These are phyloP conservation scores for Nephrotoma appendiculata DNA, from an alignment of 2,888 invertebrate species.

Conservation along the genomic window DNA sequence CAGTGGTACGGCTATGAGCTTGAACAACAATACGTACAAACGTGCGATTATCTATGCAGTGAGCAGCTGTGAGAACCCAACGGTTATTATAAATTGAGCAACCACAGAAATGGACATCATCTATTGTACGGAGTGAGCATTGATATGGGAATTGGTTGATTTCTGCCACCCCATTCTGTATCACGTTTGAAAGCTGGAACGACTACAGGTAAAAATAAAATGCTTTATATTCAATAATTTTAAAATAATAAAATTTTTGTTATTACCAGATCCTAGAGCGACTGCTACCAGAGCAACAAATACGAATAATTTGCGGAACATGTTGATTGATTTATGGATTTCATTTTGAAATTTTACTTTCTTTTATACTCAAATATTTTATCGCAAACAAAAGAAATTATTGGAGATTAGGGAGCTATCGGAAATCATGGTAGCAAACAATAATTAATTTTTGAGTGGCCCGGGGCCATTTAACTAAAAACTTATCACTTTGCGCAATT, in stretches of 20 bases:
- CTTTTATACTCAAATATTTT: too few species aligned
- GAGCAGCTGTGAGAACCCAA: conserved; percentile 19
- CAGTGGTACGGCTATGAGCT: neutral
- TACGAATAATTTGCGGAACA: neutral
- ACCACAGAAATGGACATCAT: conserved; percentile 17
- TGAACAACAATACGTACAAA: conserved; percentile 5
- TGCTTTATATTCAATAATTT: too few species aligned
- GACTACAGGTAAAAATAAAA: too few species aligned
- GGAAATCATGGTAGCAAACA: too few species aligned
- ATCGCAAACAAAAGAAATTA: too few species aligned
- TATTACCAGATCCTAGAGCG: neutral
- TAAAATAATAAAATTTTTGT: too few species aligned
- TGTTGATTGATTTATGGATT: neutral
- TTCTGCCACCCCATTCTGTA: neutral
- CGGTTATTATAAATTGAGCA: conserved; percentile 16
- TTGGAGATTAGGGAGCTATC: too few species aligned
- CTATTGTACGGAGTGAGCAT: conserved; percentile 12
- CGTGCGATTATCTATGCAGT: conserved; percentile 13
- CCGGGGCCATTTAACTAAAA: too few species aligned
- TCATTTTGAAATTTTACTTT: too few species aligned
- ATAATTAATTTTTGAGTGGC: too few species aligned
- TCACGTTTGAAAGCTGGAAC: too few species aligned
- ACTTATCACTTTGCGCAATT: too few species aligned
- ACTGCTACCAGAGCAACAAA: neutral
- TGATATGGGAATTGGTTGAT: conserved; percentile 16